Evolutionary conservation across 2,113 vertebrate genomes (phyloP).

Genomic region (Mus spicilegus): DNA sequence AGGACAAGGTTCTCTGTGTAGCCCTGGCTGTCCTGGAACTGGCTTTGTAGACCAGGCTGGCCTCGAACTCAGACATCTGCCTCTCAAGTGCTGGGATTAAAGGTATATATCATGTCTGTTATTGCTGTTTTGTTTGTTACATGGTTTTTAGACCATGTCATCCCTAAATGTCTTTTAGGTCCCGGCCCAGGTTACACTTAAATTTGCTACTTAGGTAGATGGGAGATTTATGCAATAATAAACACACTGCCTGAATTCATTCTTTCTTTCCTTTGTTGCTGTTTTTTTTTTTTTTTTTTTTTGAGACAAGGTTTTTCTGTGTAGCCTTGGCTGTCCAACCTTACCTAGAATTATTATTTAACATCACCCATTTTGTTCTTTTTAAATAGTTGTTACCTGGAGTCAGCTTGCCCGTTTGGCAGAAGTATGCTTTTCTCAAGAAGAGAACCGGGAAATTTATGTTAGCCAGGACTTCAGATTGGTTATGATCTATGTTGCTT

Average conservation of each 20-base stretch:
- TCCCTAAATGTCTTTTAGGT: too few relatives aligned
- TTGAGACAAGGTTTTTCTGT: too few relatives aligned
- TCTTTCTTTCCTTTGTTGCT: too few relatives aligned
- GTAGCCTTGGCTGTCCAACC: too few relatives aligned
- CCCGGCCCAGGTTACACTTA: too few relatives aligned
- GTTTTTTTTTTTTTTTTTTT: too few relatives aligned
- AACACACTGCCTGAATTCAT: too few relatives aligned
- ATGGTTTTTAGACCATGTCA: background rate
- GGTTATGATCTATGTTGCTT: background rate
- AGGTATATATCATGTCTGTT: background rate
- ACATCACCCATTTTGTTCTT: background rate
- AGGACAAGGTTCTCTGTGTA: background rate
- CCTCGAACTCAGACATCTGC: background rate
- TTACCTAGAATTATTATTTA: too few relatives aligned
- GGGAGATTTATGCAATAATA: too few relatives aligned
- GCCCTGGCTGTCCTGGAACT: background rate
- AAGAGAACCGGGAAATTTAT: background rate
- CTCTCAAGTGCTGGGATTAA: background rate
- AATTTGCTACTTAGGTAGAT: too few relatives aligned
- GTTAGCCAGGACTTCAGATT: background rate
- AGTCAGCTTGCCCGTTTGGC: background rate
- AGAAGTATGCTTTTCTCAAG: background rate
- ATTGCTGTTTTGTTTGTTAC: background rate
- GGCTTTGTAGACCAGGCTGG: background rate
- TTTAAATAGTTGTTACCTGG: background rate